A percentile compares a stretch with the other conserved stretches of the same genome.
These are phyloP conservation scores for Rhingia campestris DNA, from an alignment of 2,888 invertebrate genomes.

Conservation along the genomic window DNA sequence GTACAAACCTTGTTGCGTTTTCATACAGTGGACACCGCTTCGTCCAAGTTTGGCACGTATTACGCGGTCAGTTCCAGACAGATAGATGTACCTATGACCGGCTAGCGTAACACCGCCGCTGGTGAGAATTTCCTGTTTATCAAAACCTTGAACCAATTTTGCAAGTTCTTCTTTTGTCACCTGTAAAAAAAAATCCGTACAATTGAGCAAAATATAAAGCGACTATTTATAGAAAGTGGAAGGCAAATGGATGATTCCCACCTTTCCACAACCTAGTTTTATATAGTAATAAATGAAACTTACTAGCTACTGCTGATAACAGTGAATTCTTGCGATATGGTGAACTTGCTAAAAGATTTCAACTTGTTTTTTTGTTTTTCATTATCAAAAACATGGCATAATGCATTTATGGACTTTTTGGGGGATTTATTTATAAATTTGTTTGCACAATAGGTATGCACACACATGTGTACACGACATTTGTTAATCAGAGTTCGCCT, in stretches of 20 bases:
- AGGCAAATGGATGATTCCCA: not conserved
- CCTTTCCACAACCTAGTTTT: not conserved
- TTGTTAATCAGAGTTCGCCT: too few relatives aligned
- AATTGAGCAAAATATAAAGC: not conserved
- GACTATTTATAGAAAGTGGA: not conserved
- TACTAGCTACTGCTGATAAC: not conserved
- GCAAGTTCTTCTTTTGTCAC: conserved; percentile 95
- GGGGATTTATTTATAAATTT: too few relatives aligned
- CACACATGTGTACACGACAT: too few relatives aligned
- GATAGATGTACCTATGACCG: conserved; percentile 96
- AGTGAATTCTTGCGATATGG: not conserved
- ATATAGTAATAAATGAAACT: not conserved
- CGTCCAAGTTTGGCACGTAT: conserved; percentile 96
- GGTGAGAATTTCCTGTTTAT: conserved; percentile 94
- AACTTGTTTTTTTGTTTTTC: too few relatives aligned
- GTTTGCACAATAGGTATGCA: too few relatives aligned
- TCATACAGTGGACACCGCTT: conserved; percentile 97
- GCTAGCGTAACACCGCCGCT: conserved; percentile 96
- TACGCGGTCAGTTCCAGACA: conserved; percentile 96
- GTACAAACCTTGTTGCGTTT: conserved; percentile 93
- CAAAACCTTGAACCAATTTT: conserved; percentile 94
- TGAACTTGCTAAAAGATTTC: not conserved
- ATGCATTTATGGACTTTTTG: too few relatives aligned
- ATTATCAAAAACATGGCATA: too few relatives aligned
- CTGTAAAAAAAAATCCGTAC: conserved; percentile 83